Conservation (phyloP, 1,140 invertebrate species). For the Drosophila subobscura region DNA sequence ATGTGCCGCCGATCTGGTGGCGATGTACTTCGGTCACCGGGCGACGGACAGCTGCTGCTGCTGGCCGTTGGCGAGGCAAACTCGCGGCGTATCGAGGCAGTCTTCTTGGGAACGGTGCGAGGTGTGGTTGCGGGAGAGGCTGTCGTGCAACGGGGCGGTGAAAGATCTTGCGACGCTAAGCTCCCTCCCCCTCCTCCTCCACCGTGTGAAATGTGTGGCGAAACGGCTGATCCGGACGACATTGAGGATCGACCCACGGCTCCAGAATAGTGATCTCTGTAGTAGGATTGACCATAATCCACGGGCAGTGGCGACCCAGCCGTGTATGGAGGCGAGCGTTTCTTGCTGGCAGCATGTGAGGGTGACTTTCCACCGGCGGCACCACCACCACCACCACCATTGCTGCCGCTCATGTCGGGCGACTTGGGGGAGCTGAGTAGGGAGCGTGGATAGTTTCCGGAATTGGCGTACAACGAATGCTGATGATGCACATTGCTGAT, state of each 20-base stretch:
- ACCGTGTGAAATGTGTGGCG: constrained; percentile 53
- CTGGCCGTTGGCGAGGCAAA: constrained; percentile 78
- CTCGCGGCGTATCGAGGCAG: constrained; percentile 81
- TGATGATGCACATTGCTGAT: constrained; percentile 69
- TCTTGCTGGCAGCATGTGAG: constrained; percentile 67
- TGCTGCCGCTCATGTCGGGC: constrained; percentile 64
- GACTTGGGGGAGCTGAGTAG: constrained; percentile 72
- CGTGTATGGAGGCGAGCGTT: constrained; percentile 74
- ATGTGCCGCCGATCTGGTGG: constrained; percentile 64
- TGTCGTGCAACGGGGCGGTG: constrained; percentile 63
- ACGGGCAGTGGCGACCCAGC: constrained; percentile 65
- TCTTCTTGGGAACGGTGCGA: constrained; percentile 83
- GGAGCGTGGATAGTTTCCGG: constrained; percentile 58
- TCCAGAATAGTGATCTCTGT: constrained; percentile 64
- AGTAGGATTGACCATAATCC: constrained; percentile 65
- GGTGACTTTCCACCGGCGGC: constrained; percentile 66
- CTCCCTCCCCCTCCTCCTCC: constrained; percentile 24
- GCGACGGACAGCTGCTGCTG: constrained; percentile 72
- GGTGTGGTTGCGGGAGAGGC: constrained; percentile 70
- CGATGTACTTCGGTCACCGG: constrained; percentile 62
- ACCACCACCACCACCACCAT: constrained; percentile 33
- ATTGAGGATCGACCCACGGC: constrained; percentile 20
- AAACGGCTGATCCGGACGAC: constrained; percentile 7
- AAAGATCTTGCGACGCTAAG: constrained; percentile 54
- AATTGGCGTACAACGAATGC: constrained; percentile 49